Evolutionary conservation across 2,797 vertebrate genomes (phyloP), one percentile per base, ranked within the genome.

Genomic region (Scarus forsteni): DNA sequence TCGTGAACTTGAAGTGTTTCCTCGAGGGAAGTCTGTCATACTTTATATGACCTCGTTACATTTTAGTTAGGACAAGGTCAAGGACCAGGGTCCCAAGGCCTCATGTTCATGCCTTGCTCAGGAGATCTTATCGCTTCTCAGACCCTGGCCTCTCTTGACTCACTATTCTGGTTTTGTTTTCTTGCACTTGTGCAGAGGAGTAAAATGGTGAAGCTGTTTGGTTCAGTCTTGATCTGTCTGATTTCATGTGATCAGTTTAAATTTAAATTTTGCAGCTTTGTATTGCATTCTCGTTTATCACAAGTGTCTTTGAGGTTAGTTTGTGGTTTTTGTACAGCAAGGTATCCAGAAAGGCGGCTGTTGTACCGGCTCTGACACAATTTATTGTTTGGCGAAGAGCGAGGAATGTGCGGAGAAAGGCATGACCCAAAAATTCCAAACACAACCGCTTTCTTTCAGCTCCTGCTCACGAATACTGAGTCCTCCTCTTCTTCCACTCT

Each of bases 331-430:
- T 40, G 48, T 39, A 54, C n/a, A 44, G 39, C 9, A 39, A 81
- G 60, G 83, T 79, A 55, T 82, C 68, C 77, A 84, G 85, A 90
- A 87, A 76, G 70, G 69, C 82, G 71, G 51, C 85, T 60, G 80
- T 90, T 90, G 86, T 91, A 19, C 77, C 60, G 35, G 46, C 82
- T 53, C 65, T 91, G 83, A 88, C 80, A 79, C 84, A 14, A 70
- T 83, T 86, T 66, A 79, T 89, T 89, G 87, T 90, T 75, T 60
- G 46, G 74, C 85, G 84, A 70, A 83, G 27, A 12, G 79, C 0
- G 65, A 75, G 87, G 93, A 94, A 94, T 94, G 92, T 91, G 90
- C 66, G 3, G 81, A 87, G 85, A 90, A 91, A 90, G 84, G 83
- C 85, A 67, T 89, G 92, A 92, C 92, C 92, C 86, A 63, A 53